Evolutionary conservation across 2,888 invertebrate species (phyloP).

Genomic region (Anthophora plumipes): DNA sequence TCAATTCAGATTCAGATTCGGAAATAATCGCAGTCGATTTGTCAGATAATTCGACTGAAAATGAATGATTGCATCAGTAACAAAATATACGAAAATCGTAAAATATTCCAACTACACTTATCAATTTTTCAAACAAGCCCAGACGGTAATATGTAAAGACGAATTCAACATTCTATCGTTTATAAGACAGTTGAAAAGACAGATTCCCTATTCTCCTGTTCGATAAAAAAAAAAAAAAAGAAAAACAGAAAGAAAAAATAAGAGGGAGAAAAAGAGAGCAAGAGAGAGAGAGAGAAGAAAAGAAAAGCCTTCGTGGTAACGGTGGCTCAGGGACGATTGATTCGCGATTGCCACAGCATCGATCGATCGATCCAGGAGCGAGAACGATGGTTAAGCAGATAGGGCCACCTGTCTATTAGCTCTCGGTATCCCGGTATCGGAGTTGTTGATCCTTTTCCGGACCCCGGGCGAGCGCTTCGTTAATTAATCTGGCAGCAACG

Average conservation of each 20-base stretch:
- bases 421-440: slow-evolving; percentile 66
- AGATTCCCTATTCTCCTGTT: neutral
- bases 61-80: too few species aligned
- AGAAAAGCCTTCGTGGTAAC: neutral
- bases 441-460: slow-evolving; percentile 75
- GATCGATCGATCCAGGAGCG: slow-evolving; percentile 60
- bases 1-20: too few species aligned
- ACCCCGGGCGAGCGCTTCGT: slow-evolving; percentile 82
- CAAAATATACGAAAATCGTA: too few species aligned
- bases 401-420: slow-evolving; percentile 72
- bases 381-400: slow-evolving; percentile 68
- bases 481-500: slow-evolving; percentile 83
- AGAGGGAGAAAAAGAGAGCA: too few species aligned
- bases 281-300: too few species aligned
- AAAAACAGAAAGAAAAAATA: too few species aligned
- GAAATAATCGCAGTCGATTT: too few species aligned
- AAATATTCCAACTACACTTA: too few species aligned
- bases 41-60: too few species aligned
- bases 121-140: too few species aligned
- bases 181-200: neutral
- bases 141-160: too few species aligned
- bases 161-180: neutral
- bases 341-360: slow-evolving; percentile 40
- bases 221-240: neutral
- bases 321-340: slow-evolving; percentile 34